Evolutionary conservation across 2,113 vertebrate genomes (phyloP).

Genomic region (Corvus cornix): DNA sequence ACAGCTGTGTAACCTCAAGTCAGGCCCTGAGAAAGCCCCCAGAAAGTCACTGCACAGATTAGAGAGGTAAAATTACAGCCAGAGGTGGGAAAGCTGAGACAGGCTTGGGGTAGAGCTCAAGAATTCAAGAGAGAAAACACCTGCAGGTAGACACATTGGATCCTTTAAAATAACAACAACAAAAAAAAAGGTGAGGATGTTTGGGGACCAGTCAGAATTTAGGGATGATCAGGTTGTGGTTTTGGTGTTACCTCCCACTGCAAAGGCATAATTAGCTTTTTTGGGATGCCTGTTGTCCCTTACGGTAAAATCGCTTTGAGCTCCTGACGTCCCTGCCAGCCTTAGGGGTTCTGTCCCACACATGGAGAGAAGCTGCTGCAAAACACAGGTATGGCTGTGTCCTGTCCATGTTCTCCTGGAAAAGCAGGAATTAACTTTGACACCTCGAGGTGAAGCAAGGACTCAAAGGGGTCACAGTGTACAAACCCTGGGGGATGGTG

Average conservation of each 20-base stretch:
- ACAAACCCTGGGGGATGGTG: not conserved
- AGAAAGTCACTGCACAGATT: not conserved
- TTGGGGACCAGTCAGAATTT: not conserved
- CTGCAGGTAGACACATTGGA: not conserved
- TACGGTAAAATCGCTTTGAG: not conserved
- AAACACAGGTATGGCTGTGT: not conserved
- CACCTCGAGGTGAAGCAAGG: not conserved
- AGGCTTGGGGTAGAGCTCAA: not conserved
- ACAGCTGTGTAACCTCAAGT: not conserved
- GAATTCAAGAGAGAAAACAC: not conserved
- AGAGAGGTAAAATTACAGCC: not conserved
- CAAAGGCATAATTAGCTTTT: not conserved
- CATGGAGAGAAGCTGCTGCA: not conserved
- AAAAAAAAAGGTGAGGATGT: not conserved
- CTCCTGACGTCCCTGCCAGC: not conserved
- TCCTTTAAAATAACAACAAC: not conserved
- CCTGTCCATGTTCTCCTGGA: not conserved
- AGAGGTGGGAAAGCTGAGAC: not conserved
- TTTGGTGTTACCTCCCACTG: not conserved
- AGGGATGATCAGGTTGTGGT: rapidly evolving
- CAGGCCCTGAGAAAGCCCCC: not conserved
- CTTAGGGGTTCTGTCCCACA: not conserved
- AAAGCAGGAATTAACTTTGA: not conserved
- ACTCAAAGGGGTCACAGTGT: not conserved
- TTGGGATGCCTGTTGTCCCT: not conserved